Base-by-base conservation (phyloP, 2,797 vertebrate genomes). In the Atherinosoma microstoma region DNA sequence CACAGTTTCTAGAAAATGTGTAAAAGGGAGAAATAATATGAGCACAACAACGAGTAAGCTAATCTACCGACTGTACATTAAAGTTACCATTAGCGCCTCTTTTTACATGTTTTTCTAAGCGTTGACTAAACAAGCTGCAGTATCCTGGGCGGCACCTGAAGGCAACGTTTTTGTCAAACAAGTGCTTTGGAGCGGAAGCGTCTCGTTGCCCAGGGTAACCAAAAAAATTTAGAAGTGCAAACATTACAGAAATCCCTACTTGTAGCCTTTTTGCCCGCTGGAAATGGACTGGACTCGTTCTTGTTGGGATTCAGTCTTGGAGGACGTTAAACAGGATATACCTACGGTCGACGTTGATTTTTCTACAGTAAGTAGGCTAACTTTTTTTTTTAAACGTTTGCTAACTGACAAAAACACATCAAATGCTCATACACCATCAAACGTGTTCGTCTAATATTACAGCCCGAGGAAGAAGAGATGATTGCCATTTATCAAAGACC, bases 391-490 rank as follows among this genome's bases (percentile, higher is more conserved):
- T 10, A 16, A 59, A 51, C 56, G 40, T 65, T 16, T 16, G 12
- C 59, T 58, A 73, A 53, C 35, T 66, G 6, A n/a, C 18, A 30
- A 34, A 6, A 35, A 36, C 56, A 12, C 22, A 7, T 53, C 45
- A 65, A 51, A 22, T 20, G 45, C 18, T 2, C 7, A 47, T 47
- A 47, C 18, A 20, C 16, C 20, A n/a, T 8, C 49, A n/a, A 24
- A 24, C 15, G 51, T 49, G 22, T 38, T 6, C 8, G 61, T 5
- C 66, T 60, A 8, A 58, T 13, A 0, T 86, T 78, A 47, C 91
- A 97, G 96, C 91, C 92, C 2, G 95, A 95, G 18, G 70, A 64
- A 34, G 94, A 92, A 3, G 93, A 93, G n/a, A 89, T 94, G 20
- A 60, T 92, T 34, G 86, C 85, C 59, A 87, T 97, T 75, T 96